Conservation (phyloP, 1,140 invertebrate species). For the Goniozus legneri region DNA sequence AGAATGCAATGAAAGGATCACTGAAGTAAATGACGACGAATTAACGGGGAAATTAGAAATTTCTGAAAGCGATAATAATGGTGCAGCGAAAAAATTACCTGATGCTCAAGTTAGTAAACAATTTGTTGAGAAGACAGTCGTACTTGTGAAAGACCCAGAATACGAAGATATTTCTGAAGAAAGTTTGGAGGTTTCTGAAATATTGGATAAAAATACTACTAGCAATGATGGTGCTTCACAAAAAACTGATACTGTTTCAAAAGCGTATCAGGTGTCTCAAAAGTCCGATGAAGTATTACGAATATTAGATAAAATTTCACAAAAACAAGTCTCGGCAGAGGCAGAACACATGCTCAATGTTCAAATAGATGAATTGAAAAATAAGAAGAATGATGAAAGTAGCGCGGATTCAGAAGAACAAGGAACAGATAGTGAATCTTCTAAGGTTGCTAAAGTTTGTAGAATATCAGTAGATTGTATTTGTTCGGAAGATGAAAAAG, state of each 20-base stretch:
- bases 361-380: neutral
- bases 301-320: constrained; percentile 40
- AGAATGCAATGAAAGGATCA: too few species aligned
- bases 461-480: too few species aligned
- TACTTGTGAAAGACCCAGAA: constrained; percentile 35
- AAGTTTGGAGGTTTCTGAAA: constrained; percentile 48
- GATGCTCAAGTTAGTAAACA: neutral
- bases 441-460: too few species aligned
- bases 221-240: constrained; percentile 14
- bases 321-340: constrained; percentile 20
- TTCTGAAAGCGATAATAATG: neutral
- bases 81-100: neutral
- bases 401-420: neutral
- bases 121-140: neutral
- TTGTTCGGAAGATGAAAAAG: too few species aligned
- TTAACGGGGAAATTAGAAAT: neutral
- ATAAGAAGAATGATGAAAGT: constrained; percentile 1
- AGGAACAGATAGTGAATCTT: neutral
- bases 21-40: neutral
- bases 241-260: constrained; percentile 26
- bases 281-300: constrained; percentile 36
- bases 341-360: constrained; percentile 1
- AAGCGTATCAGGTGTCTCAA: constrained; percentile 34
- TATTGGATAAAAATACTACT: constrained; percentile 39
- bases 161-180: constrained; percentile 52